Base-by-base conservation (phyloP, 2,113 vertebrate species). In the Ibidorhyncha struthersii region DNA sequence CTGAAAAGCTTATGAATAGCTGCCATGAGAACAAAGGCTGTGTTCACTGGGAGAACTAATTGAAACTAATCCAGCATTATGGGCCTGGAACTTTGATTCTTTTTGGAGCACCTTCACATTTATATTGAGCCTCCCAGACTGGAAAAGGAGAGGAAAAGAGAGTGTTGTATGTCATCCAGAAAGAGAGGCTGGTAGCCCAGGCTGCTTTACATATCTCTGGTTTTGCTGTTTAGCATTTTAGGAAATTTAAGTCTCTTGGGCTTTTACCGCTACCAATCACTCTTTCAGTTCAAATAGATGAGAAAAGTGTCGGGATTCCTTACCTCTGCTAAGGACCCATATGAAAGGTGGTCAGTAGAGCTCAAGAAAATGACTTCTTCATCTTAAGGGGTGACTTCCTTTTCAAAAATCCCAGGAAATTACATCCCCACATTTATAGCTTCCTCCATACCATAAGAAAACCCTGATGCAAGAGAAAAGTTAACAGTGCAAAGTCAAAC, bases 41-140 rank as follows among this genome's bases (percentile, higher is more conserved):
- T 1, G 1, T 47, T 82, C 0, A 0, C n/a, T 70, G 40, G 55
- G n/a, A 90, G 41, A 86, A 92, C 0, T 0, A 82, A 88, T 17
- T 38, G 45, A 90, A 93, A 93, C 17, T 59, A 62, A 77, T 83
- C 32, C 25, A 73, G 10, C 8, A 30, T 59, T 70, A 77, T 7
- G 10, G 20, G 9, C 27, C 25, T 83, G 38, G 20, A 59, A 82
- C 53, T 69, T 43, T 52, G 38, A 56, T 27, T 72, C 19, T 74
- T 84, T 58, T 79, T 49, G 34, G 27, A 82, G 34, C 9, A 79
- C 55, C 43, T 87, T 79, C 36, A 38, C 2, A 8, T 59, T 73
- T 67, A 34, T 27, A 50, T 19, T 58, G 63, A 78, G 14, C 19
- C 20, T 65, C 49, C 30, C 26, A 49, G 29, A 34, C 3, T 32